Base-by-base conservation (phyloP, 2,113 vertebrate species). In the Coracopsis vasa region DNA sequence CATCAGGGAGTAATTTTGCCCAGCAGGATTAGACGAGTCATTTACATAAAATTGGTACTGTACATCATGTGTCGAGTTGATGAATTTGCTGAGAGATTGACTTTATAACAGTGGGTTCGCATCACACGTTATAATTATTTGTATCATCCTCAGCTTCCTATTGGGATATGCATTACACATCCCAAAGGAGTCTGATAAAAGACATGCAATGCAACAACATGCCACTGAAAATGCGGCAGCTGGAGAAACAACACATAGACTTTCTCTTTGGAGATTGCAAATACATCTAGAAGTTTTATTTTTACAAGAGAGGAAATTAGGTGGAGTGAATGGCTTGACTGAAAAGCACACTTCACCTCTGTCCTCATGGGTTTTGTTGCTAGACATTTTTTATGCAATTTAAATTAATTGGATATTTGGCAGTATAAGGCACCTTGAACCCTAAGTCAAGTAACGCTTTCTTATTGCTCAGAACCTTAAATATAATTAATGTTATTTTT, bases 1-100 rank as follows among this genome's bases (percentile, higher is more conserved):
- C 80, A 95, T 92, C 88, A 94, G 86, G 74, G 80, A 91, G 64
- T 93, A 92, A 96, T 96, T 96, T 84, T 93, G 77, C 93, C 81
- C 93, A 92, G 85, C 90, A 94, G 88, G 80, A 94, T 96, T 94
- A 95, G 77, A 62, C 12, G 12, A 92, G 79, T 91, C 27, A 95
- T 97, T 97, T 96, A 91, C 84, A 96, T 96, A 89, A 96, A 96
- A 96, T 65, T 92, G 92, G 80, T 94, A 81, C 75, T 91, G 94
- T 93, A 95, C 67, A 86, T 92, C 90, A 92, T 94, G 72, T 85
- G 77, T 96, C 5, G 48, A 87, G 54, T 54, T 91, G 80, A 95
- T 92, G 90, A 93, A 92, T 96, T 97, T 95, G 86, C 83, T 70
- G 78, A 89, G 92, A 95, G 88, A 89, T 65, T 95, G 94, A 91